A percentile compares a stretch with the other conserved stretches of the same genome.
Conservation (phyloP, 2,888 invertebrate species). For the Phlogophora meticulosa region DNA sequence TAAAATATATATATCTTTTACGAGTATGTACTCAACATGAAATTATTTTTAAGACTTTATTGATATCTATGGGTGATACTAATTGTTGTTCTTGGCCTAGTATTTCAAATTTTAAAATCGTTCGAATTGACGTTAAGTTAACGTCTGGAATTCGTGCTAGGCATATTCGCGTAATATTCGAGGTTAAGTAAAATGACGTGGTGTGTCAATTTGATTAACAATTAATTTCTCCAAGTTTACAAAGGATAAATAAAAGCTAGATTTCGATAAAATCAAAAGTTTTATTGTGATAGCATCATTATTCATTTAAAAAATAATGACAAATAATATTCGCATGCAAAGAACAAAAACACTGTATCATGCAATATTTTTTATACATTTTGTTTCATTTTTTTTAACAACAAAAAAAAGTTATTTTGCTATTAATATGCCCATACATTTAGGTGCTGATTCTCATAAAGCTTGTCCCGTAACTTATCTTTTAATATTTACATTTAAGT, state of each 20-base stretch:
- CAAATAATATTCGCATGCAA: conserved; percentile 82
- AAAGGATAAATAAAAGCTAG: conserved; percentile 53
- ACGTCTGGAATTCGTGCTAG: too few species aligned
- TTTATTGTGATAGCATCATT: conserved; percentile 63
- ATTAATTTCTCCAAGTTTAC: too few species aligned
- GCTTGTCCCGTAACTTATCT: conserved; percentile 54
- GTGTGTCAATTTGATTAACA: too few species aligned
- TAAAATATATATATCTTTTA: too few species aligned
- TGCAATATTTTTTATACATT: conserved; percentile 85
- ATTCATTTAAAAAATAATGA: conserved; percentile 71
- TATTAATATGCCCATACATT: conserved; percentile 59
- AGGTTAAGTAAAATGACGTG: too few species aligned
- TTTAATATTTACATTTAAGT: conserved; percentile 61
- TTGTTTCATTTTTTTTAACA: conserved; percentile 73
- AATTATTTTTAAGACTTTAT: too few species aligned
- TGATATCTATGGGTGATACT: too few species aligned
- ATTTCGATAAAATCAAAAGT: conserved; percentile 60
- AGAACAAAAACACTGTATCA: conserved; percentile 85
- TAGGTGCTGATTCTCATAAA: conserved; percentile 57
- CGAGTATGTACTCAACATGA: too few species aligned
- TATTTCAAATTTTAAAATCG: too few species aligned
- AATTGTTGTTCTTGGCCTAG: too few species aligned
- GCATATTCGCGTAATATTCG: too few species aligned
- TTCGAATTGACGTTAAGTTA: too few species aligned
- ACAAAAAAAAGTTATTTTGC: conserved; percentile 67